A percentile compares a stretch with the other conserved stretches of the same genome.
phyloP scores from a whole-genome alignment of 2,888 invertebrate genomes.

The Athetis lepigone region DNA sequence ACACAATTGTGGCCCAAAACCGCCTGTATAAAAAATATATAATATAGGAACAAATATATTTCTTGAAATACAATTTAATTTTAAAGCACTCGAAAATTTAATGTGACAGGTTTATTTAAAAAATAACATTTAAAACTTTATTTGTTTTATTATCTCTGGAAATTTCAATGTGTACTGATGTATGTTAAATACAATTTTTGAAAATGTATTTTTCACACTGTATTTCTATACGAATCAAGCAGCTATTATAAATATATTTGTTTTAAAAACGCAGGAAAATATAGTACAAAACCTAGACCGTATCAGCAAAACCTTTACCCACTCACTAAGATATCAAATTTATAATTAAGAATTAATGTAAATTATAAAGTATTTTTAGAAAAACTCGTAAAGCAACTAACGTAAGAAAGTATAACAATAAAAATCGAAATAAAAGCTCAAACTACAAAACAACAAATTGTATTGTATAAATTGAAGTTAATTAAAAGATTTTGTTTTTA shows the following conservation, averaged over 20 bases:
- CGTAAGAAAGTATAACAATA: constrained; percentile 21
- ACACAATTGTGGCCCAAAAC: constrained; percentile 87
- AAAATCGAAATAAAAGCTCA: constrained; percentile 35
- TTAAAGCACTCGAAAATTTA: constrained; percentile 16
- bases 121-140: constrained; percentile 34
- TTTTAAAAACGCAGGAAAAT: constrained; percentile 46
- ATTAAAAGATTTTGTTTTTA: constrained; percentile 5
- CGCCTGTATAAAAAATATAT: constrained; percentile 68
- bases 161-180: constrained; percentile 12
- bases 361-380: constrained; percentile 33
- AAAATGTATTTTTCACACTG: constrained; percentile 31
- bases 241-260: constrained; percentile 21
- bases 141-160: constrained; percentile 38
- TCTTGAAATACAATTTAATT: constrained; percentile 15
- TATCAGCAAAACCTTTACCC: constrained; percentile 26
- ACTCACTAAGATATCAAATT: constrained; percentile 34
- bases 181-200: constrained; percentile 10
- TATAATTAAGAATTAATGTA: constrained; percentile 38
- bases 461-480: constrained; percentile 15
- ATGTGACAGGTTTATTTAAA: constrained; percentile 37
- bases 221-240: constrained; percentile 25
- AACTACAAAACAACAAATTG: constrained; percentile 35
- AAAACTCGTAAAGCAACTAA: constrained; percentile 5
- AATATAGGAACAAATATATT: constrained; percentile 18
- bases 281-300: constrained; percentile 63